A percentile compares a stretch with the other conserved stretches of the same genome.
phyloP scores from a whole-genome alignment of 2,888 invertebrate genomes.

The Drosophila quasianomalipes region DNA sequence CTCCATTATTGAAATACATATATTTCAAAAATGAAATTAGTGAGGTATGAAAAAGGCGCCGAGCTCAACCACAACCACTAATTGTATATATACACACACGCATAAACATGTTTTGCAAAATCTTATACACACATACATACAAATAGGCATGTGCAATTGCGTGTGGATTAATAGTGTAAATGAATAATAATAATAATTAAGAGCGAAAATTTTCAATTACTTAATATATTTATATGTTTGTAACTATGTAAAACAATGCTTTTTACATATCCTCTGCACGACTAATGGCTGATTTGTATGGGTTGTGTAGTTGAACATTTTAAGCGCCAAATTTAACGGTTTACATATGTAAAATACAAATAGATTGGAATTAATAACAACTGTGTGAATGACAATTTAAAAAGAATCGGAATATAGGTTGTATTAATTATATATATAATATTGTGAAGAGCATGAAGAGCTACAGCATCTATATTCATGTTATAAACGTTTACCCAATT shows the following conservation, averaged over 20 bases:
- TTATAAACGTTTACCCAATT: background rate
- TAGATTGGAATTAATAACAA: background rate
- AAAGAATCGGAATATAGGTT: background rate
- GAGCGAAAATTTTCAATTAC: background rate
- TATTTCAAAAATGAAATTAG: constrained; percentile 64
- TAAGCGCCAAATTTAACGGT: constrained; percentile 25
- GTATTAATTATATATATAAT: background rate
- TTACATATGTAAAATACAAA: background rate
- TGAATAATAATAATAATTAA: background rate
- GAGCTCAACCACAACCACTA: background rate
- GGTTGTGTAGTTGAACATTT: constrained; percentile 3
- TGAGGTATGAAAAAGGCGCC: constrained; percentile 58
- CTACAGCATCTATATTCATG: background rate
- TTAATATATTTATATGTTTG: background rate
- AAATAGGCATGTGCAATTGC: constrained; percentile 19
- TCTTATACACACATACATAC: constrained; percentile 9
- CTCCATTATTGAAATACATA: constrained; percentile 10
- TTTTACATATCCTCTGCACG: too few relatives aligned
- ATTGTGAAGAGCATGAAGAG: background rate
- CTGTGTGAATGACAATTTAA: background rate
- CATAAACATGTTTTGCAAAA: constrained; percentile 19
- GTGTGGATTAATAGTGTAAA: constrained; percentile 4
- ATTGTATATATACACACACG: constrained; percentile 8
- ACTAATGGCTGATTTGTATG: background rate
- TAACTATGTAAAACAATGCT: background rate